Evolutionary conservation across 2,888 invertebrate species (phyloP).

Genomic region (Cephonodes hylas): DNA sequence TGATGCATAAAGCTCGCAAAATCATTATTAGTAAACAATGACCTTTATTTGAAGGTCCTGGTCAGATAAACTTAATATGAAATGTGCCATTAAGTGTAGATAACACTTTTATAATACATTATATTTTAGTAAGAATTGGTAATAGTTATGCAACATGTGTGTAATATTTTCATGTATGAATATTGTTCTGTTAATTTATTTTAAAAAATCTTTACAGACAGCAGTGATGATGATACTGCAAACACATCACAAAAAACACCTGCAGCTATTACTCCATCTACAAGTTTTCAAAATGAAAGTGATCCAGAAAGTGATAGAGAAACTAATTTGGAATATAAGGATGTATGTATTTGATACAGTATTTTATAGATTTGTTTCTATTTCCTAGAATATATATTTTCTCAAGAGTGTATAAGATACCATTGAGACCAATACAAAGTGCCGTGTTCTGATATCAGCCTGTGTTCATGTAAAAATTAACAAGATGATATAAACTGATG

Average conservation of each 20-base stretch:
- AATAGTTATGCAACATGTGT: not conserved
- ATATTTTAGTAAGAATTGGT: not conserved
- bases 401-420: too few species aligned
- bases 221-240: slow-evolving; percentile 68
- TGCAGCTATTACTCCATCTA: slow-evolving; percentile 19
- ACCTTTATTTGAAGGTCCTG: not conserved
- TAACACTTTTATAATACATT: not conserved
- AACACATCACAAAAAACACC: slow-evolving; percentile 25
- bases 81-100: not conserved
- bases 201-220: slow-evolving; percentile 50
- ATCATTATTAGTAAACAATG: too few species aligned
- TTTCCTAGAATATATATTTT: too few species aligned
- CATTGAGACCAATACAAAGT: too few species aligned
- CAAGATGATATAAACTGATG: too few species aligned
- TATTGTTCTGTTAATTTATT: not conserved
- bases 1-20: too few species aligned
- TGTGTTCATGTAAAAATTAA: too few species aligned
- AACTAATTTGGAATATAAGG: slow-evolving; percentile 52
- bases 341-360: slow-evolving; percentile 46
- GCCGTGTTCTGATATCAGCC: too few species aligned
- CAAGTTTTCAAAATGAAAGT: slow-evolving; percentile 20
- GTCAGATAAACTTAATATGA: not conserved
- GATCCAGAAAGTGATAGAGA: slow-evolving; percentile 49
- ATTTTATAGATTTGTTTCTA: not conserved
- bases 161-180: not conserved